Conservation (phyloP, 2,888 invertebrate genomes). For the Protonemura montana region DNA sequence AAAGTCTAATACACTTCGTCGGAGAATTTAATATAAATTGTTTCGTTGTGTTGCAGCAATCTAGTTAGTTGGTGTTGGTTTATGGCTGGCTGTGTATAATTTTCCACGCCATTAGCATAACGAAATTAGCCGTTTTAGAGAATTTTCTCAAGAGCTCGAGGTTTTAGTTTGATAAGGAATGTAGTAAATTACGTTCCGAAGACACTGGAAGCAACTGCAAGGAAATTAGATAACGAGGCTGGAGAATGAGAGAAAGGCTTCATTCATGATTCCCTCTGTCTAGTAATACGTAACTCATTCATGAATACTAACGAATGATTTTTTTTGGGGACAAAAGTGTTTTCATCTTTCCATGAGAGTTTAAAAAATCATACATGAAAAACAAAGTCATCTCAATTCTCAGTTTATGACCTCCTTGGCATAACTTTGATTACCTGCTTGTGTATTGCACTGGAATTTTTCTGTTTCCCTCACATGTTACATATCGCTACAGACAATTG, state of each 20-base stretch:
- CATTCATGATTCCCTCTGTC: neutral
- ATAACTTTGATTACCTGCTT: too few relatives aligned
- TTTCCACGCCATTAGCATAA: conserved; percentile 47
- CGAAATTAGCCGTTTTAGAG: conserved; percentile 22
- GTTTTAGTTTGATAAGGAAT: conserved; percentile 22
- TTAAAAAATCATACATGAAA: too few relatives aligned
- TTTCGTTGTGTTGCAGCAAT: conserved; percentile 4
- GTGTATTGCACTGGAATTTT: too few relatives aligned
- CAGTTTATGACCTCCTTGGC: too few relatives aligned
- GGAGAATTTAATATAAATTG: conserved; percentile 23
- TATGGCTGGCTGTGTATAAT: conserved; percentile 40
- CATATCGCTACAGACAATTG: too few relatives aligned
- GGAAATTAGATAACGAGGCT: neutral
- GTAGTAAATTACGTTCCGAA: neutral
- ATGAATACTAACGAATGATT: too few relatives aligned
- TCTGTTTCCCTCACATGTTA: too few relatives aligned
- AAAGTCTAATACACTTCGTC: neutral
- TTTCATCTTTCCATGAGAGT: too few relatives aligned
- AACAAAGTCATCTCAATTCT: too few relatives aligned
- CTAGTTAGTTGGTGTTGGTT: conserved; percentile 27
- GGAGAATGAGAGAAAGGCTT: neutral
- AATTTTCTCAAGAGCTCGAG: neutral
- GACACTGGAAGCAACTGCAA: neutral
- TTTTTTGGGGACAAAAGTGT: too few relatives aligned
- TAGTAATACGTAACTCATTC: neutral